phyloP scores from a whole-genome alignment of 2,113 vertebrate genomes.

The Ailuropoda melanoleuca region DNA sequence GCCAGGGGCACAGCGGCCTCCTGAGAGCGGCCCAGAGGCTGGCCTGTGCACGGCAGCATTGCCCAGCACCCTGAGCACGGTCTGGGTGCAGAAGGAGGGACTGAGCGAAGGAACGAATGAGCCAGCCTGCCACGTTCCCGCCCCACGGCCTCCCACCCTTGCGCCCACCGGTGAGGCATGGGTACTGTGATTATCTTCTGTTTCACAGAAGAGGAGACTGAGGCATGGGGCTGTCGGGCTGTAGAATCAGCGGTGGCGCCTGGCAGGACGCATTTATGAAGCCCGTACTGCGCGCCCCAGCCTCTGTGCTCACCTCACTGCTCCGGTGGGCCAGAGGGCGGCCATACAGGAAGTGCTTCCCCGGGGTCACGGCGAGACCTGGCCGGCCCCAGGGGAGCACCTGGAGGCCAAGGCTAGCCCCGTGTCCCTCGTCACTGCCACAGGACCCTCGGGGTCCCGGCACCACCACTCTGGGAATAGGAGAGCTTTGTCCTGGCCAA shows the following conservation, averaged over 20 bases:
- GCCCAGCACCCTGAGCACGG: not conserved
- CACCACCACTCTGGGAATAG: not conserved
- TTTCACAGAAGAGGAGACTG: not conserved
- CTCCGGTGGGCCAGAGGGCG: accelerated
- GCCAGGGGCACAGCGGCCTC: not conserved
- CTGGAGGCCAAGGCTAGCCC: not conserved
- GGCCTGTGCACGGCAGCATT: accelerated
- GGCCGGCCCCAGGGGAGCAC: not conserved
- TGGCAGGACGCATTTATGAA: not conserved
- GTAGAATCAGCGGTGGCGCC: accelerated
- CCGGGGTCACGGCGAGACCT: not conserved
- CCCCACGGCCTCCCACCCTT: accelerated
- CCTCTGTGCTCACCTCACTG: not conserved
- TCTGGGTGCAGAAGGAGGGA: accelerated
- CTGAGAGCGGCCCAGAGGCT: not conserved
- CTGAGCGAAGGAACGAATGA: accelerated
- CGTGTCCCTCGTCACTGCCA: accelerated
- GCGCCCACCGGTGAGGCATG: accelerated
- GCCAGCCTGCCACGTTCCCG: accelerated
- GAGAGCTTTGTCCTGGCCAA: not conserved
- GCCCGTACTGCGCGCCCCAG: not conserved
- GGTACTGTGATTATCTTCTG: accelerated
- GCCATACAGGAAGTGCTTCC: not conserved
- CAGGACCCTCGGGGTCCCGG: accelerated
- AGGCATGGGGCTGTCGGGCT: accelerated